These are phyloP conservation scores for Pollenia labialis DNA, from an alignment of 2,888 invertebrate genomes.

Conservation along the genomic window DNA sequence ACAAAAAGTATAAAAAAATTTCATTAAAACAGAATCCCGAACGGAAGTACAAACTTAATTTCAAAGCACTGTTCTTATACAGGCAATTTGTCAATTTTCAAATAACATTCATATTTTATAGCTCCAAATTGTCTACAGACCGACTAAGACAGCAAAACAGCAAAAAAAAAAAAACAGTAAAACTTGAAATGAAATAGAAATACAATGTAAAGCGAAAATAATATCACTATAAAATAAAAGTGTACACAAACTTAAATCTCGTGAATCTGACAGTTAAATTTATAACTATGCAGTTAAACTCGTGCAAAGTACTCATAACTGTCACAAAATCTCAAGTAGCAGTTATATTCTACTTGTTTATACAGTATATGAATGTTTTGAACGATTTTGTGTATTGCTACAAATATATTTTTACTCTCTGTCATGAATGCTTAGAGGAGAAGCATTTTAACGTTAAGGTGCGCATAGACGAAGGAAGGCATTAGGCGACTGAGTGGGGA, in stretches of 20 bases:
- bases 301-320: slow-evolving; percentile 65
- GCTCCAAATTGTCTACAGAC: slow-evolving; percentile 24
- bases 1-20: too few relatives aligned
- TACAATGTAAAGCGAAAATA: slow-evolving; percentile 6
- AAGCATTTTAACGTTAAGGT: not conserved
- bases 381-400: not conserved
- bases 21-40: not conserved
- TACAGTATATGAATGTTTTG: not conserved
- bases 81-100: not conserved
- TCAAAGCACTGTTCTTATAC: not conserved
- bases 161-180: not conserved
- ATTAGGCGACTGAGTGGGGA: not conserved
- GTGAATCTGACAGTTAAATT: slow-evolving; percentile 58
- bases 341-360: not conserved
- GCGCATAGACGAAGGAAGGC: not conserved
- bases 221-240: slow-evolving; percentile 34
- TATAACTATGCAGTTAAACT: slow-evolving; percentile 64
- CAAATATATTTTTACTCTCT: slow-evolving; percentile 10
- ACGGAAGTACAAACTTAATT: not conserved
- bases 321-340: slow-evolving; percentile 57
- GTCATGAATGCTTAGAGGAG: not conserved
- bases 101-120: slow-evolving; percentile 14
- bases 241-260: slow-evolving; percentile 52
- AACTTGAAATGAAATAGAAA: not conserved
- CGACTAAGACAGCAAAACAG: not conserved